Evolutionary conservation across 2,888 invertebrate genomes (phyloP).

Genomic region (Ectemnius cavifrons): DNA sequence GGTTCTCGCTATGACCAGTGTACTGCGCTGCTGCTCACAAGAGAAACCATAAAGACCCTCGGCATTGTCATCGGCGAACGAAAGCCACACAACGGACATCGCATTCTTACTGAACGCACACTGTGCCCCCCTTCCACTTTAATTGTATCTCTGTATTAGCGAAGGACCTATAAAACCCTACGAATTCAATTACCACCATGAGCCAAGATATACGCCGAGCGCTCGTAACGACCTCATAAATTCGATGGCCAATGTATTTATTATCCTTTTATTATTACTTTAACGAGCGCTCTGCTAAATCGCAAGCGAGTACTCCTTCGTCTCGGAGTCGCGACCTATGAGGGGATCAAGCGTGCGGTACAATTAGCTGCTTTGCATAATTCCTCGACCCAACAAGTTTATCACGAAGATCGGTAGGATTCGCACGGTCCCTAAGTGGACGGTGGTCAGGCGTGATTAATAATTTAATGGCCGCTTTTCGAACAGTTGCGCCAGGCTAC

Average conservation of each 20-base stretch:
- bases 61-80: constrained; percentile 34
- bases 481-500: too few relatives aligned
- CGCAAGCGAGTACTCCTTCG: not conserved
- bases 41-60: constrained; percentile 26
- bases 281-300: not conserved
- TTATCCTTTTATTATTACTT: constrained; percentile 6
- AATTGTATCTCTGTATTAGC: not conserved
- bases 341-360: not conserved
- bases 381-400: constrained; percentile 1
- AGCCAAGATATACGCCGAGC: not conserved
- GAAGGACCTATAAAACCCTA: not conserved
- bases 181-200: constrained; percentile 3
- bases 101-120: too few relatives aligned
- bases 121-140: not conserved
- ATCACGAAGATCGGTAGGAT: not conserved
- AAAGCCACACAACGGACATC: constrained; percentile 20
- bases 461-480: too few relatives aligned
- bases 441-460: too few relatives aligned
- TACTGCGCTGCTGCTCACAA: not conserved
- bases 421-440: too few relatives aligned
- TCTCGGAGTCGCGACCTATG: not conserved
- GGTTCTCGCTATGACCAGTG: constrained; percentile 10
- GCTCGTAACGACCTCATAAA: constrained; percentile 19
- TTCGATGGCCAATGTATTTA: constrained; percentile 18
- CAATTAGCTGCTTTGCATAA: constrained; percentile 4